Conservation (phyloP, 2,888 invertebrate genomes). For the Barypeithes pellucidus region DNA sequence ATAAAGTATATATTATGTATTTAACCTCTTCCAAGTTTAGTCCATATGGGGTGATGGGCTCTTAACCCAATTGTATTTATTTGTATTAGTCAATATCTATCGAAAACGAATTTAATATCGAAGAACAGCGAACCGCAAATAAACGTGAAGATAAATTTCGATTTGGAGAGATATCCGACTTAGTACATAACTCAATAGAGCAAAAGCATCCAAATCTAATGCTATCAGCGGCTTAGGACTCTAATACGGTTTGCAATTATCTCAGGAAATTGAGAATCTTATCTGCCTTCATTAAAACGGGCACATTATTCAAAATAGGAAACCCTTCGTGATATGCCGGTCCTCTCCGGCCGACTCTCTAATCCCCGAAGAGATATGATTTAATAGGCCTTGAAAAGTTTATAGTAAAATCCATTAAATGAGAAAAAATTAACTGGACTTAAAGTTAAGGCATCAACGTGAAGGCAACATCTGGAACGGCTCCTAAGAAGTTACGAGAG, state of each 20-base stretch:
- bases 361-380: constrained; percentile 34
- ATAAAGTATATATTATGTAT: too few species aligned
- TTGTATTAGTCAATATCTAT: background rate
- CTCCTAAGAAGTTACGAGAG: too few species aligned
- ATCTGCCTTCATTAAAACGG: constrained; percentile 63
- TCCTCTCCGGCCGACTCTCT: constrained; percentile 27
- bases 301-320: constrained; percentile 63
- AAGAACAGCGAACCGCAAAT: constrained; percentile 29
- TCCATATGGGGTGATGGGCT: too few species aligned
- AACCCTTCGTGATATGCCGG: constrained; percentile 56
- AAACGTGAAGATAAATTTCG: constrained; percentile 31
- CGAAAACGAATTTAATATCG: constrained; percentile 33
- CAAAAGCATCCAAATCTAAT: constrained; percentile 58
- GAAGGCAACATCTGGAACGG: too few species aligned
- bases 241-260: constrained; percentile 66
- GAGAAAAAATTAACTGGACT: background rate
- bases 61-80: background rate
- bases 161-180: constrained; percentile 41
- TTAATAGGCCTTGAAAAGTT: constrained; percentile 34
- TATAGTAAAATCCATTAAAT: constrained; percentile 1
- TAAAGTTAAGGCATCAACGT: too few species aligned
- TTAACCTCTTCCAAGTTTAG: too few species aligned
- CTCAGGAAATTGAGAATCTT: constrained; percentile 66
- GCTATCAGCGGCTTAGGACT: constrained; percentile 59
- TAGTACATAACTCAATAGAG: constrained; percentile 60